phyloP scores from a whole-genome alignment of 2,797 vertebrate genomes.

The Alca torda region DNA sequence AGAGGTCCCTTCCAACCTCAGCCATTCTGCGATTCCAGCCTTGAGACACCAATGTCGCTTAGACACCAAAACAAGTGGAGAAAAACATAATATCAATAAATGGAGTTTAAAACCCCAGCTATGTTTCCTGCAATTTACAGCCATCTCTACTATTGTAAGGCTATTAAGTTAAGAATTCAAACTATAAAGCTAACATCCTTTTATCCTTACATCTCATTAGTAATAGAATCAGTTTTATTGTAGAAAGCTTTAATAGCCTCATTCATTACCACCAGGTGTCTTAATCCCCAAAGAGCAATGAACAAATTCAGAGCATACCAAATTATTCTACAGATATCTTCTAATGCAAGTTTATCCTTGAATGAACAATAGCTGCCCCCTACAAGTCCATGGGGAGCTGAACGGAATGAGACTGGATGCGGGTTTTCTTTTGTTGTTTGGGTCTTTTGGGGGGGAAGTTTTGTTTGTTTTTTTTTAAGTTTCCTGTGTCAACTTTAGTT shows the following conservation, averaged over 20 bases:
- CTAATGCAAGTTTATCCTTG: neutral
- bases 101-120: neutral
- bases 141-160: neutral
- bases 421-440: neutral
- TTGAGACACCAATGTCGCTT: neutral
- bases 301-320: neutral
- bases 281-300: neutral
- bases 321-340: neutral
- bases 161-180: conserved; percentile 4
- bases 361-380: neutral
- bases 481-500: neutral
- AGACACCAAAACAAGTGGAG: neutral
- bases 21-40: neutral
- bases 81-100: neutral
- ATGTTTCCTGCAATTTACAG: neutral
- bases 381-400: neutral
- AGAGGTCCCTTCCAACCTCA: neutral
- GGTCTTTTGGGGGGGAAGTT: neutral
- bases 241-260: conserved; percentile 2
- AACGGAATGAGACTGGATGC: neutral
- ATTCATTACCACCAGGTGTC: conserved; percentile 1
- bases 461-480: neutral
- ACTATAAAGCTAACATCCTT: neutral
- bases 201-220: conserved; percentile 1
- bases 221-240: conserved; percentile 10